Evolutionary conservation across 1,140 invertebrate genomes (phyloP), one percentile per base, ranked within the genome.

Genomic region (Scaptomyza graminum): DNA sequence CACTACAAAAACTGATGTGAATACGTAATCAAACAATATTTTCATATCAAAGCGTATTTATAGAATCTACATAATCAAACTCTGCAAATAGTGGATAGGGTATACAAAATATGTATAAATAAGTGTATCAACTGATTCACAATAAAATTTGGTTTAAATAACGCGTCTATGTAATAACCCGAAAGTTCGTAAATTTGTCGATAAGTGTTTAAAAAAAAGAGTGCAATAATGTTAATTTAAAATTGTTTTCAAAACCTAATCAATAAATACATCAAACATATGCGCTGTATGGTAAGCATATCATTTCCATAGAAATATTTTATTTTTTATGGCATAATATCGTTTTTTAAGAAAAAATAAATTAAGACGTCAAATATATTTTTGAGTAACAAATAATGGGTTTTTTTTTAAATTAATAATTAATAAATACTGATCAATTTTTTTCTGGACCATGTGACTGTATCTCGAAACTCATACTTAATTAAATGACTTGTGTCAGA

Each of bases 41-140:
- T 60, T 47, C 56, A 67, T 73, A 68, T 67, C 64, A 68, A 49
- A 47, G 54, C 31, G 9, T 31, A 49, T 34, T n/a, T 13, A 55
- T 56, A 59, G 25, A 47, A 52, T 56, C 16, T 31, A 41, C 37
- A 41, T 41, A 50, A 52, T 50, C 16, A 18, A 50, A 55, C 22
- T 56, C 39, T 49, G n/a, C 2, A 46, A 12, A 11, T 13, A 18
- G 49, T 22, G 18, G 18, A 22, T 22, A 22, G 18, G 18, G 16
- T 15, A 34, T 31, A 16, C 18, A 2, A 49, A 25, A n/a, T 7
- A 22, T 13, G 22, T 13, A 50, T 44, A 41, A 41, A 15, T 1
- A 44, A 57, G 41, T 55, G 52, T 49, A 47, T 55, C 2, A 55
- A 18, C 25, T 70, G 41, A 39, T 28, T 16, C n/a, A 54, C 13